Percentiles rank a stretch among this genome's conserved stretches.
phyloP scores from a whole-genome alignment of 2,888 invertebrate genomes.

The Leptogaster cylindrica region DNA sequence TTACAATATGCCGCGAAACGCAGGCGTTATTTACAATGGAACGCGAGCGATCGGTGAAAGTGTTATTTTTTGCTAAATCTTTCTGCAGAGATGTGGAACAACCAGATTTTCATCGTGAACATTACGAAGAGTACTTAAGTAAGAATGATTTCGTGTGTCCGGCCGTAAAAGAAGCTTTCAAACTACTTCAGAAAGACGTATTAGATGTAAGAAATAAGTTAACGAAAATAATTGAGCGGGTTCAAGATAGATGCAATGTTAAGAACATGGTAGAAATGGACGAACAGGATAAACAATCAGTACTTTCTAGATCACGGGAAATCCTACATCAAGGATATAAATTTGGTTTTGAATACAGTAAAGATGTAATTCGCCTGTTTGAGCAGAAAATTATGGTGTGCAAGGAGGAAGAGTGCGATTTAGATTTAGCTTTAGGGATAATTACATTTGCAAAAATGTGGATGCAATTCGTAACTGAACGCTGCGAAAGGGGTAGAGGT shows the following conservation, averaged over 20 bases:
- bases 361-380: conserved; percentile 65
- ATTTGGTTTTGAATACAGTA: conserved; percentile 81
- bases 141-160: conserved; percentile 63
- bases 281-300: conserved; percentile 65
- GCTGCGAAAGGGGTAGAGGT: conserved; percentile 84
- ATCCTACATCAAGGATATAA: conserved; percentile 86
- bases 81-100: conserved; percentile 72
- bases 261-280: conserved; percentile 56
- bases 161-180: conserved; percentile 69
- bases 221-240: conserved; percentile 58
- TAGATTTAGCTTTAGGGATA: conserved; percentile 67
- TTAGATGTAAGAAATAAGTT: conserved; percentile 61
- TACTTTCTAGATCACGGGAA: conserved; percentile 73
- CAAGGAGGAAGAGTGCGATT: conserved; percentile 58
- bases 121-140: conserved; percentile 58
- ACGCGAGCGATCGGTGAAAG: conserved; percentile 79
- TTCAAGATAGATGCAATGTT: conserved; percentile 57
- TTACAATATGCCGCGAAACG: conserved; percentile 74
- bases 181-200: conserved; percentile 64
- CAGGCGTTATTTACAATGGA: conserved; percentile 80
- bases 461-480: conserved; percentile 86
- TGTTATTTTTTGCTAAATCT: conserved; percentile 81
- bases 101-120: conserved; percentile 63
- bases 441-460: conserved; percentile 79
- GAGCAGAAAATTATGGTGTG: conserved; percentile 61